Percentiles rank a stretch among this genome's conserved stretches.
Evolutionary conservation across 2,888 invertebrate genomes (phyloP).

Genomic region (Temnothorax rugatulus): DNA sequence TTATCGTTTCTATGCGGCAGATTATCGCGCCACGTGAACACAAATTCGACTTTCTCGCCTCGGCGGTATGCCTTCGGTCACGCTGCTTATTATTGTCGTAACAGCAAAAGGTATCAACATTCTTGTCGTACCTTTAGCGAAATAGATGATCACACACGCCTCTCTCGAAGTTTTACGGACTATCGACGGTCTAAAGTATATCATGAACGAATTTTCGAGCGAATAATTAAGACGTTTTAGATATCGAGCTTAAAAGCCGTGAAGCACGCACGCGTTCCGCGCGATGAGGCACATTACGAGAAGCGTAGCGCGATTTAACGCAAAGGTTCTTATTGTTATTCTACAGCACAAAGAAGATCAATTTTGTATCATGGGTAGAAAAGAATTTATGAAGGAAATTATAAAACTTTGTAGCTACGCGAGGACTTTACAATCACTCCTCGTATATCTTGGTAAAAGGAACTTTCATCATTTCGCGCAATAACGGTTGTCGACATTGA

Average conservation of each 20-base stretch:
- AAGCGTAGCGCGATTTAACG: neutral
- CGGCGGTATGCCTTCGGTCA: neutral
- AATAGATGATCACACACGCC: neutral
- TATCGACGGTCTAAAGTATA: neutral
- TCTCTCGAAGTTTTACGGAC: neutral
- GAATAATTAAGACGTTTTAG: constrained; percentile 4
- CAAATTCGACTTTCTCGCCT: constrained; percentile 55
- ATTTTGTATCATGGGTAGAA: neutral
- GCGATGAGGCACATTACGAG: neutral
- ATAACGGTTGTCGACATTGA: neutral
- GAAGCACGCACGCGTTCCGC: constrained; percentile 40
- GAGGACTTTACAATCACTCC: neutral
- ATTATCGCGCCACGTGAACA: constrained; percentile 56
- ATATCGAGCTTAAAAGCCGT: constrained; percentile 19
- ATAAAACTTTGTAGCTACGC: neutral
- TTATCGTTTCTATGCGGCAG: constrained; percentile 57
- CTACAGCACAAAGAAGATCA: neutral
- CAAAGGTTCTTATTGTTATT: neutral
- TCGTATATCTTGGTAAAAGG: neutral
- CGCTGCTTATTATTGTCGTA: constrained; percentile 3
- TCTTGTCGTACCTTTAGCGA: neutral
- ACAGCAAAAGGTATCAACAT: neutral
- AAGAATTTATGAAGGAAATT: neutral
- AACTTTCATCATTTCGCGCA: neutral
- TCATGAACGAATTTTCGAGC: constrained; percentile 1